Percentiles rank a stretch among this genome's conserved stretches.
phyloP scores from a whole-genome alignment of 2,797 vertebrate genomes.

The Monodelphis domestica region DNA sequence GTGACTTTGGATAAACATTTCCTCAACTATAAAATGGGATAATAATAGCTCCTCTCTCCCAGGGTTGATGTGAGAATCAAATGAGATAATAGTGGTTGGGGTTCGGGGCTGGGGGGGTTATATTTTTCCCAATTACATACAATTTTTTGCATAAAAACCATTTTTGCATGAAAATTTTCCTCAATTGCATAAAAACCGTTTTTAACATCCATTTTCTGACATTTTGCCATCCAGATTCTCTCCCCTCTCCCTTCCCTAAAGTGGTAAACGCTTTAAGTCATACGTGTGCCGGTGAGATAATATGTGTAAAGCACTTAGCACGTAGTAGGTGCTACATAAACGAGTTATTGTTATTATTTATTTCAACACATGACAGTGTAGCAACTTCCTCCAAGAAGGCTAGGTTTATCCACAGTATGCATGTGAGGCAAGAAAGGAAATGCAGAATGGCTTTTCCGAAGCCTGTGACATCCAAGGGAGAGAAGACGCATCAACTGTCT shows the following conservation, averaged over 20 bases:
- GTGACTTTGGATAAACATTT: not conserved
- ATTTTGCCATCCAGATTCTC: no score
- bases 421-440: not conserved
- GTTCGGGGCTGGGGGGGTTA: no score
- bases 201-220: no score
- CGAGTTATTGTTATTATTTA: not conserved
- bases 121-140: no score
- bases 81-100: not conserved
- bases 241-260: no score
- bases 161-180: no score
- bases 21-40: not conserved
- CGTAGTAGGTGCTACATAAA: not conserved
- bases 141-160: no score
- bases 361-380: not conserved
- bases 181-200: no score
- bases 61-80: not conserved
- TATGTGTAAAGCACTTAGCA: not conserved
- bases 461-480: not conserved
- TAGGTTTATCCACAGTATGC: no score
- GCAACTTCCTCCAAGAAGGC: not conserved
- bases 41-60: not conserved
- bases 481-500: not conserved
- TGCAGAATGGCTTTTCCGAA: slow-evolving; percentile 17
- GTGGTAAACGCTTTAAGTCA: no score
- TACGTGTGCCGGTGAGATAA: not conserved